These are phyloP conservation scores for Promerops cafer DNA, from an alignment of 2,113 vertebrate genomes.

Conservation along the genomic window DNA sequence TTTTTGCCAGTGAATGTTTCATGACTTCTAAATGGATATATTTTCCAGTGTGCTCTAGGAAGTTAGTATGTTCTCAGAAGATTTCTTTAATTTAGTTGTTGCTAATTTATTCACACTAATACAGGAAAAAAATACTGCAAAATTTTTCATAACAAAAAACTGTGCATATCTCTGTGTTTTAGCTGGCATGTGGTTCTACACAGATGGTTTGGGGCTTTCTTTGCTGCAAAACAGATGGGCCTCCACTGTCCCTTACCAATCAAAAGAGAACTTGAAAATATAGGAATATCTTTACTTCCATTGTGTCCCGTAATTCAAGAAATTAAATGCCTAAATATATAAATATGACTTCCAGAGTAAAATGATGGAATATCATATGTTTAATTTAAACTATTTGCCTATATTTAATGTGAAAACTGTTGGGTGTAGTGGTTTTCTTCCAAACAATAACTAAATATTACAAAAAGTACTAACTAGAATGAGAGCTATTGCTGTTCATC, in stretches of 20 bases:
- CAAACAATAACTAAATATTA: constrained; percentile 64
- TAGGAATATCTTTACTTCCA: constrained; percentile 80
- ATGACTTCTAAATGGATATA: constrained; percentile 64
- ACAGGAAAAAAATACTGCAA: constrained; percentile 80
- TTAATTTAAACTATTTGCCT: constrained; percentile 73
- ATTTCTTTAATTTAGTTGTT: constrained; percentile 82
- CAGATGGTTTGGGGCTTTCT: constrained; percentile 95
- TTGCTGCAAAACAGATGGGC: constrained; percentile 98
- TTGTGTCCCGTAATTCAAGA: constrained; percentile 77
- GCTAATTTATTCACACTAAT: constrained; percentile 85
- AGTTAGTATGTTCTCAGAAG: constrained; percentile 78
- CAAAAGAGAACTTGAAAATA: constrained; percentile 80
- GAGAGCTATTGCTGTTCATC: constrained; percentile 71
- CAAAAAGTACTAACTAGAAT: constrained; percentile 66
- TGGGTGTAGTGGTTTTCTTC: constrained; percentile 58
- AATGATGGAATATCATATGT: constrained; percentile 73
- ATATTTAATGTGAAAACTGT: constrained; percentile 71
- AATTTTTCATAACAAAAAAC: constrained; percentile 84
- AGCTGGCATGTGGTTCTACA: constrained; percentile 84
- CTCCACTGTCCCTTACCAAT: constrained; percentile 88
- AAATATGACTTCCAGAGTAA: constrained; percentile 72
- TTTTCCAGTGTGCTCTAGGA: constrained; percentile 69
- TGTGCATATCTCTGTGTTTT: constrained; percentile 85
- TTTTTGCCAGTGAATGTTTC: constrained; percentile 49
- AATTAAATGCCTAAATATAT: constrained; percentile 77